Evolutionary conservation across 1,140 invertebrate genomes (phyloP).

Genomic region (Tribolium castaneum): DNA sequence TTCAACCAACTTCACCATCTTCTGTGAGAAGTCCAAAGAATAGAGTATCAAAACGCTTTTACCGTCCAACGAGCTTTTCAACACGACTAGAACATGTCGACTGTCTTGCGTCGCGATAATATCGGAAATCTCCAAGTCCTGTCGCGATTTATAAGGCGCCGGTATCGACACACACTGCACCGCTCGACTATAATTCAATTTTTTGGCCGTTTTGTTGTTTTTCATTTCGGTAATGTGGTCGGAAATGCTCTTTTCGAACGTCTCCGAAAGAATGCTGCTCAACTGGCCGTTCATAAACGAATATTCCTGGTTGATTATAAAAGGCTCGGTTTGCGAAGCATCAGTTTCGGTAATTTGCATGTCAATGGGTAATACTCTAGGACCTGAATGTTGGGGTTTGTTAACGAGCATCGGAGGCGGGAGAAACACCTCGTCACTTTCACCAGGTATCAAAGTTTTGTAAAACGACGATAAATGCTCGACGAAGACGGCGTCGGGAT

Average conservation of each 20-base stretch:
- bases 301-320: slow-evolving; percentile 48
- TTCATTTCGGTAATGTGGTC: slow-evolving; percentile 62
- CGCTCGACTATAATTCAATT: slow-evolving; percentile 62
- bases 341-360: slow-evolving; percentile 53
- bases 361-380: slow-evolving; percentile 54
- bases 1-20: slow-evolving; percentile 69
- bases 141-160: slow-evolving; percentile 62
- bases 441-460: slow-evolving; percentile 61
- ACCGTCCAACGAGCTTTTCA: slow-evolving; percentile 62
- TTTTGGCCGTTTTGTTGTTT: slow-evolving; percentile 56
- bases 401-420: slow-evolving; percentile 48
- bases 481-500: slow-evolving; percentile 1
- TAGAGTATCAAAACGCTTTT: slow-evolving; percentile 69
- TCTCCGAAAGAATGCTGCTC: slow-evolving; percentile 20
- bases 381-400: slow-evolving; percentile 54
- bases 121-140: slow-evolving; percentile 69
- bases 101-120: slow-evolving; percentile 74
- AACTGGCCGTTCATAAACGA: slow-evolving; percentile 54
- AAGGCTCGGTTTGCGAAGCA: slow-evolving; percentile 38
- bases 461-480: slow-evolving; percentile 53
- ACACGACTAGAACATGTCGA: slow-evolving; percentile 72
- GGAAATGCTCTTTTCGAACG: slow-evolving; percentile 57
- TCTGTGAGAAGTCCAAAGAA: slow-evolving; percentile 68
- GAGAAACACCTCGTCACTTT: slow-evolving; percentile 60
- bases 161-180: slow-evolving; percentile 69